These are phyloP conservation scores for Diaprepes abbreviatus DNA, from an alignment of 2,888 invertebrate genomes.

Conservation along the genomic window DNA sequence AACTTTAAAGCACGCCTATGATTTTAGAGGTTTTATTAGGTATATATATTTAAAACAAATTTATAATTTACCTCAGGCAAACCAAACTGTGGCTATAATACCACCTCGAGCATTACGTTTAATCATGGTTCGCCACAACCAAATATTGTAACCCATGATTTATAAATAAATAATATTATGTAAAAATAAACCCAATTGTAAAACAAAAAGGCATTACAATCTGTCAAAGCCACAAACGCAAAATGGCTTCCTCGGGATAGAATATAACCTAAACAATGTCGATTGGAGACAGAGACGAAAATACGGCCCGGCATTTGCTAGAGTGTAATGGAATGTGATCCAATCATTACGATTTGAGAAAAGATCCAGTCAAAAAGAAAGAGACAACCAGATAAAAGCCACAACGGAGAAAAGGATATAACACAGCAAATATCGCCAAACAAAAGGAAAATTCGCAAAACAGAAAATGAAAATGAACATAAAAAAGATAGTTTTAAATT, in stretches of 20 bases:
- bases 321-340: constrained; percentile 53
- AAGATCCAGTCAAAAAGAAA: constrained; percentile 53
- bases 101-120: too few species aligned
- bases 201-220: constrained; percentile 25
- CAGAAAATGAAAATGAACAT: constrained; percentile 3
- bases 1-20: too few species aligned
- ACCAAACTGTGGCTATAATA: too few species aligned
- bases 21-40: too few species aligned
- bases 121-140: too few species aligned
- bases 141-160: too few species aligned
- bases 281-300: constrained; percentile 50
- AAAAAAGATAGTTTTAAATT: background rate
- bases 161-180: too few species aligned
- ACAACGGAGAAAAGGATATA: constrained; percentile 13
- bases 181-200: constrained; percentile 6
- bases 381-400: constrained; percentile 45
- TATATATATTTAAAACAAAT: too few species aligned
- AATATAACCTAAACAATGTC: constrained; percentile 50
- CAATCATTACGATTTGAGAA: constrained; percentile 39
- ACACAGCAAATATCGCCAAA: constrained; percentile 34
- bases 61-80: too few species aligned
- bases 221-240: constrained; percentile 59
- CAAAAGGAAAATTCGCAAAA: constrained; percentile 48
- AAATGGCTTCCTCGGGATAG: constrained; percentile 63
- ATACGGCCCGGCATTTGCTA: constrained; percentile 35